Base-by-base conservation (phyloP, 2,888 invertebrate species). In the Xanthorhoe spadicearia region DNA sequence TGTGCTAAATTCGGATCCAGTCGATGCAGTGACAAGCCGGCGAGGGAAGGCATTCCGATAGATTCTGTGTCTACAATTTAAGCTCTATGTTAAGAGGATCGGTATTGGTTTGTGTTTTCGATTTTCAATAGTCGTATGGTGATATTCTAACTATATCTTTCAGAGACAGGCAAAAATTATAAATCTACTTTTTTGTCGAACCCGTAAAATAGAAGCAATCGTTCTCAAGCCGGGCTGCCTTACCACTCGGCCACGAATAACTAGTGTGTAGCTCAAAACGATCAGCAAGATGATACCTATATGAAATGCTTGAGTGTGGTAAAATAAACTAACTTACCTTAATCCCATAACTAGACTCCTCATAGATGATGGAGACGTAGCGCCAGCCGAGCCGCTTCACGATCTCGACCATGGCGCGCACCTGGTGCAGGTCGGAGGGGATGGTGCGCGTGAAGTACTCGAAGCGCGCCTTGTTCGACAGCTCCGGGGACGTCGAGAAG, bases 321-420 rank as follows among this genome's bases (percentile, higher is more conserved):
- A n/a, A n/a, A n/a, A n/a, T n/a, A n/a, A n/a, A n/a, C n/a, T 18
- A 9, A 83, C 87, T 86, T 82, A 97, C 98, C 96, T 98, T 98
- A 71, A 98, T 97, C 7, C 98, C 98, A 81, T 99, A 99, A 91
- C 97, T 98, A 66, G 98, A 98, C 87, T 99, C 98, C 86, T 99
- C 98, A 84, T 98, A 99, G 73, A 99, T 96, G 76, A 99, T 97
- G 59, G 98, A 98, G 18, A 99, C 97, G 89, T 98, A 99, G 71
- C 97, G 97, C 98, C 98, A 99, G 55, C 95, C 95, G 91, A 99
- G 95, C 74, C 94, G 94, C 77, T 95, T 95, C 15, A 99, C 97
- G 74, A 99, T 97, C 83, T 98, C 98, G 18, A 98, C 98, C 97
- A 99, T 99, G 0, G 98, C 98, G 77, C 97, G 96, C 2, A 97